A percentile compares a stretch with the other conserved stretches of the same genome.
These are phyloP conservation scores for Hylaeus anthracinus DNA, from an alignment of 1,140 invertebrate species.

Conservation along the genomic window DNA sequence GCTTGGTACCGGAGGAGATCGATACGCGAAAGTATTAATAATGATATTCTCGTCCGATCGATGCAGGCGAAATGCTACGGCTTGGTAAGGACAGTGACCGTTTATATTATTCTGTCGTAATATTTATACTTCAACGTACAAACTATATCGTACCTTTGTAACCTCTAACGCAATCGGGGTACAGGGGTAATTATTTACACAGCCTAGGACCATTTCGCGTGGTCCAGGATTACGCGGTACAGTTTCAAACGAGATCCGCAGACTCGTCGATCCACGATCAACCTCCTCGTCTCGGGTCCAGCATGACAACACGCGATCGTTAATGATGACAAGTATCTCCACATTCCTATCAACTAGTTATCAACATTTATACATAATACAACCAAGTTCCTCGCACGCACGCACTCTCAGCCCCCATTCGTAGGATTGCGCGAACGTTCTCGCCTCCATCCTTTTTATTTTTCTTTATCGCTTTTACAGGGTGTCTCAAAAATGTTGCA, in stretches of 20 bases:
- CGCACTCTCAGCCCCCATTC: conserved; percentile 41
- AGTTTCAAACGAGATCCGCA: conserved; percentile 10
- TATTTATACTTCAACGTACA: conserved; percentile 69
- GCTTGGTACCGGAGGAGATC: background rate
- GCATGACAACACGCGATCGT: conserved; percentile 40
- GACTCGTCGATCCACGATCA: conserved; percentile 12
- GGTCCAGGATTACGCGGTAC: conserved; percentile 46
- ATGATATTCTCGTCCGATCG: conserved; percentile 40
- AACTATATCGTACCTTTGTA: conserved; percentile 71
- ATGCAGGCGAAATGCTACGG: conserved; percentile 58
- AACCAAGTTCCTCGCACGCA: conserved; percentile 62
- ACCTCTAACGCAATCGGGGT: conserved; percentile 54
- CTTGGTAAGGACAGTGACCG: conserved; percentile 55
- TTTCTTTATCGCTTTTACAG: too few relatives aligned
- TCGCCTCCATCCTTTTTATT: background rate
- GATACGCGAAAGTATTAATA: conserved; percentile 62
- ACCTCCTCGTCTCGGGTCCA: background rate
- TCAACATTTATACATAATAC: conserved; percentile 81
- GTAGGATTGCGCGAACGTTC: conserved; percentile 61
- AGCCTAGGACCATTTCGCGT: conserved; percentile 45
- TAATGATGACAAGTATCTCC: conserved; percentile 75
- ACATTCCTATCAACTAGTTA: conserved; percentile 77
- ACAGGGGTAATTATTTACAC: conserved; percentile 64
- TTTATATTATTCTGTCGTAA: conserved; percentile 56
- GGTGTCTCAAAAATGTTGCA: too few relatives aligned